phyloP scores from a whole-genome alignment of 2,113 vertebrate genomes.

The Gadus chalcogrammus region DNA sequence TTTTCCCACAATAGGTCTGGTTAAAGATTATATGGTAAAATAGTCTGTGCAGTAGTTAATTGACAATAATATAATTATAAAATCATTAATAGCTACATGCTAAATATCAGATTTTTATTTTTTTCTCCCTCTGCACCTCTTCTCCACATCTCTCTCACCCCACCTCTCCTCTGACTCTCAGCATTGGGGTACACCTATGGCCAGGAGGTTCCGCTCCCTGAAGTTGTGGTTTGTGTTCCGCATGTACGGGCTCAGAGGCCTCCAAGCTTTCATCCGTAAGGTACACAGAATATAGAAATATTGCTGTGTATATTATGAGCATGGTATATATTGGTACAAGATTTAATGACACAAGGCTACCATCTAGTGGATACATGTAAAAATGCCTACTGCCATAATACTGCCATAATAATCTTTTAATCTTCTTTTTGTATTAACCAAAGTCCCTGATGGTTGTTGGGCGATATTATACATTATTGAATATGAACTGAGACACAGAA shows the following conservation, averaged over 20 bases:
- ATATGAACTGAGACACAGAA: too few species aligned
- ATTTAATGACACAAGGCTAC: slow-evolving; percentile 19
- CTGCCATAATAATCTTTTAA: too few species aligned
- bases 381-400: background rate
- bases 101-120: background rate
- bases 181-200: slow-evolving; percentile 82
- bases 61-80: background rate
- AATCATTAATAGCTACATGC: background rate
- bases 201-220: slow-evolving; percentile 88
- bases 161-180: slow-evolving; percentile 43
- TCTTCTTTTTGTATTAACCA: too few species aligned
- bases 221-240: slow-evolving; percentile 98
- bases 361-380: slow-evolving; percentile 37
- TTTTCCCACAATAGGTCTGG: slow-evolving; percentile 76
- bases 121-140: too few species aligned
- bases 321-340: too few species aligned
- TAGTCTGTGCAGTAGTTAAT: background rate
- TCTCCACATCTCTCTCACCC: too few species aligned
- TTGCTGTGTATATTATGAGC: too few species aligned
- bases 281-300: slow-evolving; percentile 41
- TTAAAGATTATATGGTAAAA: slow-evolving; percentile 96
- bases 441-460: too few species aligned
- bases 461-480: too few species aligned
- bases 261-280: slow-evolving; percentile 91
- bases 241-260: slow-evolving; percentile 82